Percentiles rank a stretch among this genome's conserved stretches.
Conservation (phyloP, 2,888 invertebrate genomes). For the Anodontia alba region DNA sequence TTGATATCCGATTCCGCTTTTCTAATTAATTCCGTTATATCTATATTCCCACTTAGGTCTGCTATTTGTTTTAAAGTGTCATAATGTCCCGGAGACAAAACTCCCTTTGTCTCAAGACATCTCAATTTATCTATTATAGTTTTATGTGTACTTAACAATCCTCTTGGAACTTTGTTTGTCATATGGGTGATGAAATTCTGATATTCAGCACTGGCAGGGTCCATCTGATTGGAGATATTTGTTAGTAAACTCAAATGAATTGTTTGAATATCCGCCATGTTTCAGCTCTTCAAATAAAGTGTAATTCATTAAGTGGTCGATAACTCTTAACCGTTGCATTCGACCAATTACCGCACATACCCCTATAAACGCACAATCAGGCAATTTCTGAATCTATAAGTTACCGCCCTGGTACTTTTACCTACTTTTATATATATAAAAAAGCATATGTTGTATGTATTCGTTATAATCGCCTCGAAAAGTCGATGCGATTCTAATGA, state of each 20-base stretch:
- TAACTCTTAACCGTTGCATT: too few relatives aligned
- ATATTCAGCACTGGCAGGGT: background rate
- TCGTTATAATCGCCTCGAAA: too few relatives aligned
- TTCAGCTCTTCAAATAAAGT: too few relatives aligned
- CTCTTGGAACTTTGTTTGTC: conserved; percentile 4
- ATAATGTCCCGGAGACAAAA: background rate
- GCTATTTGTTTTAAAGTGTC: background rate
- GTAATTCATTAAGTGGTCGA: too few relatives aligned
- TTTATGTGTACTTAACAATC: background rate
- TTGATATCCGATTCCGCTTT: background rate
- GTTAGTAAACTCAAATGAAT: background rate
- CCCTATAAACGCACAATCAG: too few relatives aligned
- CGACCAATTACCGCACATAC: too few relatives aligned
- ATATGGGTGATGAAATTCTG: background rate
- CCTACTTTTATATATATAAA: too few relatives aligned
- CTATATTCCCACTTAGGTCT: background rate
- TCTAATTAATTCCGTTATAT: background rate
- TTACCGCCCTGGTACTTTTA: too few relatives aligned
- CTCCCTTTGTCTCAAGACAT: conserved; percentile 2
- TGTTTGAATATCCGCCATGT: background rate
- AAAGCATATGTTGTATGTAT: too few relatives aligned
- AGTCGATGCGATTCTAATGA: too few relatives aligned
- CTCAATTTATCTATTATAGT: background rate
- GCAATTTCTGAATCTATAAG: too few relatives aligned
- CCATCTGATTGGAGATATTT: background rate